Conservation (phyloP, 2,888 invertebrate species). For the Latheticus oryzae region DNA sequence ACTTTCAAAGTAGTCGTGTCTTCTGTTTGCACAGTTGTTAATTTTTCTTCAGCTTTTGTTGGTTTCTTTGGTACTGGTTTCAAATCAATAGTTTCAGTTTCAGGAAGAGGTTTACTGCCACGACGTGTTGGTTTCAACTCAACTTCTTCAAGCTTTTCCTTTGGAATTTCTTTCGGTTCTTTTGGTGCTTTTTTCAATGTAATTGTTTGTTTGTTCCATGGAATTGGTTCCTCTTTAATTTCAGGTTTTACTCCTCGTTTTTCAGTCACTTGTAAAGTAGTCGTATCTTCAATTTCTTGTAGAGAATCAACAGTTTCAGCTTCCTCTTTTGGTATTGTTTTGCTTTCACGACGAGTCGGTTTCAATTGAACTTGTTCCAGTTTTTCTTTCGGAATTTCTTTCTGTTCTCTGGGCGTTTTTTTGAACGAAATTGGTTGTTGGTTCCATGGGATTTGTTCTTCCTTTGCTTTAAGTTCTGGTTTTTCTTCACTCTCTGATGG, state of each 20-base stretch:
- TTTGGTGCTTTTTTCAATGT: conserved; percentile 32
- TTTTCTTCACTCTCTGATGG: conserved; percentile 56
- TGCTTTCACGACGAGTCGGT: conserved; percentile 58
- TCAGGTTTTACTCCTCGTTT: conserved; percentile 24
- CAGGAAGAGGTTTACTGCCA: conserved; percentile 49
- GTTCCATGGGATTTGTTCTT: conserved; percentile 68
- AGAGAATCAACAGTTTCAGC: conserved; percentile 46
- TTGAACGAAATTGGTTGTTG: conserved; percentile 45
- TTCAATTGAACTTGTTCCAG: conserved; percentile 65
- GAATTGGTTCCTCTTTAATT: conserved; percentile 38
- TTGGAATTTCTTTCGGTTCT: conserved; percentile 28
- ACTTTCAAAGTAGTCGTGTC: conserved; percentile 29
- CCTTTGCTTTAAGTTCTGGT: conserved; percentile 61
- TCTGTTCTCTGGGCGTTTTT: conserved; percentile 51
- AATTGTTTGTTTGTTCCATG: conserved; percentile 36
- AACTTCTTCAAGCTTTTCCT: conserved; percentile 52
- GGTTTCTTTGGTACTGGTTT: conserved; percentile 48
- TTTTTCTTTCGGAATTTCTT: conserved; percentile 61
- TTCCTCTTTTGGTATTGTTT: conserved; percentile 42
- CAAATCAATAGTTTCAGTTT: conserved; percentile 50
- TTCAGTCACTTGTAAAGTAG: no score
- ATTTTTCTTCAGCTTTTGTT: conserved; percentile 42
- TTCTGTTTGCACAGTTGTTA: conserved; percentile 37
- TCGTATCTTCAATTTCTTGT: conserved; percentile 20
- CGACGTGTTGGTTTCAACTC: conserved; percentile 48